A percentile compares a stretch with the other conserved stretches of the same genome.
Conservation (phyloP, 2,888 invertebrate genomes). For the Idaea aversata region DNA sequence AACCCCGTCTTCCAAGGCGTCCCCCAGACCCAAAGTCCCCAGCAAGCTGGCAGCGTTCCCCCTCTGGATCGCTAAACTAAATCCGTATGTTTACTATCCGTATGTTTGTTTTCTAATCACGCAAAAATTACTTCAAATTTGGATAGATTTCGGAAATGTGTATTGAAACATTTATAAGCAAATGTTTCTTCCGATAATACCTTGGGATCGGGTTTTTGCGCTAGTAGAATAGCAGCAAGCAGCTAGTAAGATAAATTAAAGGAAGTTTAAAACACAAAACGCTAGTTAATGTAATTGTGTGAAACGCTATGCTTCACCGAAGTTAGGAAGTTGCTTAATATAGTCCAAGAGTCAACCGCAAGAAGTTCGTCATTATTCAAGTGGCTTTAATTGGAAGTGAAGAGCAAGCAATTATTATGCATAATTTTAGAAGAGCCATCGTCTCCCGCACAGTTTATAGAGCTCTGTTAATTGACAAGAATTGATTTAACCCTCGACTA, state of each 20-base stretch:
- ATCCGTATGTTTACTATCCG: too few species aligned
- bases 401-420: slow-evolving; percentile 69
- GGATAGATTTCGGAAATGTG: too few species aligned
- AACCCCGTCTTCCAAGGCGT: too few species aligned
- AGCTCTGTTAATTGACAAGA: slow-evolving; percentile 52
- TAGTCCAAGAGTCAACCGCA: slow-evolving; percentile 39
- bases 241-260: neutral
- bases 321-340: slow-evolving; percentile 31
- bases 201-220: too few species aligned
- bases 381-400: slow-evolving; percentile 63
- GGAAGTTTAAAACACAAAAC: slow-evolving; percentile 22
- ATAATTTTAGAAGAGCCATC: slow-evolving; percentile 63
- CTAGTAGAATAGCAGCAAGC: neutral
- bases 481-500: slow-evolving; percentile 42
- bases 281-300: slow-evolving; percentile 35
- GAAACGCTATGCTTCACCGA: slow-evolving; percentile 27
- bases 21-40: too few species aligned
- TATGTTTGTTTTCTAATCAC: too few species aligned
- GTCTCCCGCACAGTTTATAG: slow-evolving; percentile 47
- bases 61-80: too few species aligned
- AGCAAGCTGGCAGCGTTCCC: too few species aligned
- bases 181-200: too few species aligned
- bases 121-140: too few species aligned
- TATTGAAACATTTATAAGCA: too few species aligned
- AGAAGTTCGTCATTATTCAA: slow-evolving; percentile 53